Percentiles rank a stretch among this genome's conserved stretches.
phyloP scores from a whole-genome alignment of 2,797 vertebrate species.

The Pangasius larnaudii region DNA sequence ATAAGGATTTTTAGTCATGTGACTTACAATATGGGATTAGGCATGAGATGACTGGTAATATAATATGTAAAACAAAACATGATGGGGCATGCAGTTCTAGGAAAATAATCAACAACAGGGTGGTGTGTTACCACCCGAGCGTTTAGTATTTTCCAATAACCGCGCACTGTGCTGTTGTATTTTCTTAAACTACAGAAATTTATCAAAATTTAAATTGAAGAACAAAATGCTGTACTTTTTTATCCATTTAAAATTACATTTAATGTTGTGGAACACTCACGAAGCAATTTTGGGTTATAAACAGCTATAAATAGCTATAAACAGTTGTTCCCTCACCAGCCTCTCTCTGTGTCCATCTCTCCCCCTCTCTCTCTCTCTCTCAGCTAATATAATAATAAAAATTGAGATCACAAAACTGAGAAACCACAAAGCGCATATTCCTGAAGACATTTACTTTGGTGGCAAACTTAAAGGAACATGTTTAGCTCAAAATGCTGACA shows the following conservation, averaged over 20 bases:
- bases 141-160: background rate
- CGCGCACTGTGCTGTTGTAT: too few relatives aligned
- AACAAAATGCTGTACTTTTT: background rate
- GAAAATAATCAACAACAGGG: background rate
- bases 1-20: background rate
- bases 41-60: background rate
- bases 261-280: background rate
- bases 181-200: background rate
- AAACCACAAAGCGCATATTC: background rate
- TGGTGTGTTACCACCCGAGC: background rate
- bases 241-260: background rate
- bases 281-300: background rate
- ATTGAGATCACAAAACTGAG: background rate
- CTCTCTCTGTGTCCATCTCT: background rate
- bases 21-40: constrained; percentile 17
- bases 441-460: background rate
- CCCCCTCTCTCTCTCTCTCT: background rate
- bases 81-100: background rate
- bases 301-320: too few relatives aligned
- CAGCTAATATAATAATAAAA: background rate
- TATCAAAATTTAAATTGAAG: background rate
- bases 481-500: background rate
- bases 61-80: background rate
- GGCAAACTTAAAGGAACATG: background rate
- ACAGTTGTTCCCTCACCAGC: background rate